These are phyloP conservation scores for Paelopatides confundens DNA, from an alignment of 53 echinoderm and acorn worm species.

Conservation along the genomic window DNA sequence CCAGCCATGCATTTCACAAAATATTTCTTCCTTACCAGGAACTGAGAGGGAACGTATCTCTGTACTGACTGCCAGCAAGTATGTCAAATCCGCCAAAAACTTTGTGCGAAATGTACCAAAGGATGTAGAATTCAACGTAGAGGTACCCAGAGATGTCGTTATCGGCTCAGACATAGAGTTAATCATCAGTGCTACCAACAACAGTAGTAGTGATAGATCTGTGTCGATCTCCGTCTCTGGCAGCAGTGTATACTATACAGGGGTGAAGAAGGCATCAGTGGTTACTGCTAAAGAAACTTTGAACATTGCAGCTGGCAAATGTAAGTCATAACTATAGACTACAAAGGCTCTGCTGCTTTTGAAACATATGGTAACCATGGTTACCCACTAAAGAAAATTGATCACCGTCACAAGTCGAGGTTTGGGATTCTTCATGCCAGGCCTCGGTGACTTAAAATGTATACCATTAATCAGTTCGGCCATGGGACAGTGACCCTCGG, in stretches of 20 bases:
- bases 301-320: conserved; percentile 65
- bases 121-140: conserved; percentile 77
- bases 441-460: no score
- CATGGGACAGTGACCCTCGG: no score
- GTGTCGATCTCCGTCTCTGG: conserved; percentile 74
- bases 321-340: conserved; percentile 51
- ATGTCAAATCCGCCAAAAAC: conserved; percentile 80
- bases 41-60: conserved; percentile 81
- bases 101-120: conserved; percentile 70
- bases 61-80: conserved; percentile 80
- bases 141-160: conserved; percentile 68
- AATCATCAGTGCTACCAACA: conserved; percentile 61
- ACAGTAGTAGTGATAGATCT: conserved; percentile 11
- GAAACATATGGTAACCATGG: no score
- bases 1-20: no score
- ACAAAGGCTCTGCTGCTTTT: no score
- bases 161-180: conserved; percentile 82
- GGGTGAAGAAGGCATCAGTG: conserved; percentile 80
- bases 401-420: not conserved
- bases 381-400: not conserved
- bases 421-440: no score
- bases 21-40: conserved; percentile 62
- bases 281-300: conserved; percentile 43
- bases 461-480: no score
- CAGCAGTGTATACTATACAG: conserved; percentile 83